A percentile compares a stretch with the other conserved stretches of the same genome.
Conservation (phyloP, 2,888 invertebrate species). For the Pseudolycoriella hygida region DNA sequence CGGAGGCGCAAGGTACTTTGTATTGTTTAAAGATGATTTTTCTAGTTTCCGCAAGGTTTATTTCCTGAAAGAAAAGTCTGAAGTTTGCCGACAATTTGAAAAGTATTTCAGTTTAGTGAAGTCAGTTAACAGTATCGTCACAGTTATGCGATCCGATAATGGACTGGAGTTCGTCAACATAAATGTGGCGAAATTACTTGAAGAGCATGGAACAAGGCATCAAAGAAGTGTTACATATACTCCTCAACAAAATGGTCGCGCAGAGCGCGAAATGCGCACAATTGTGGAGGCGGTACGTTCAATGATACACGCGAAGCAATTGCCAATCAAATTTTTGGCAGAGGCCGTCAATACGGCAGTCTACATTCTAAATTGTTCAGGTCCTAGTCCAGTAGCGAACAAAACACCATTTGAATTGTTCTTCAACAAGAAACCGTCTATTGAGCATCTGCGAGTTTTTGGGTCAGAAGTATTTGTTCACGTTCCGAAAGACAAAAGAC, state of each 20-base stretch:
- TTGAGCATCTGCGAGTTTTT: constrained; percentile 9
- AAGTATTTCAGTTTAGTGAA: constrained; percentile 3
- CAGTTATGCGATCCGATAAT: constrained; percentile 4
- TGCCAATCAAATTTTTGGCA: constrained; percentile 19
- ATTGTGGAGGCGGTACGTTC: constrained; percentile 9
- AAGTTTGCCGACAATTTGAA: constrained; percentile 9
- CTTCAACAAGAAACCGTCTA: constrained; percentile 11
- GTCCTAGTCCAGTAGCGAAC: constrained; percentile 11
- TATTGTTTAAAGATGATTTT: constrained; percentile 13
- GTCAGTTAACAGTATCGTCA: constrained; percentile 4
- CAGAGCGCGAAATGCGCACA: constrained; percentile 12
- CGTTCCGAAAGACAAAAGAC: neutral
- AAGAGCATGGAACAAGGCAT: constrained; percentile 9
- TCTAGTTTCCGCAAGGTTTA: constrained; percentile 8
- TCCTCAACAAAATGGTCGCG: constrained; percentile 11
- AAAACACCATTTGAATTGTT: constrained; percentile 17
- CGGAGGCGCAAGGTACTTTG: constrained; percentile 12
- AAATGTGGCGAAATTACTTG: neutral
- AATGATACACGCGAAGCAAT: constrained; percentile 12
- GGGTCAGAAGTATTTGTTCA: constrained; percentile 2
- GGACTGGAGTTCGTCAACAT: constrained; percentile 8
- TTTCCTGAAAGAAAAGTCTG: constrained; percentile 12
- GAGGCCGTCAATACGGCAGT: constrained; percentile 21
- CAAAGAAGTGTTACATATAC: constrained; percentile 10
- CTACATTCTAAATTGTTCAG: constrained; percentile 19